phyloP scores from a whole-genome alignment of 2,113 vertebrate genomes.

The Halichoerus grypus region DNA sequence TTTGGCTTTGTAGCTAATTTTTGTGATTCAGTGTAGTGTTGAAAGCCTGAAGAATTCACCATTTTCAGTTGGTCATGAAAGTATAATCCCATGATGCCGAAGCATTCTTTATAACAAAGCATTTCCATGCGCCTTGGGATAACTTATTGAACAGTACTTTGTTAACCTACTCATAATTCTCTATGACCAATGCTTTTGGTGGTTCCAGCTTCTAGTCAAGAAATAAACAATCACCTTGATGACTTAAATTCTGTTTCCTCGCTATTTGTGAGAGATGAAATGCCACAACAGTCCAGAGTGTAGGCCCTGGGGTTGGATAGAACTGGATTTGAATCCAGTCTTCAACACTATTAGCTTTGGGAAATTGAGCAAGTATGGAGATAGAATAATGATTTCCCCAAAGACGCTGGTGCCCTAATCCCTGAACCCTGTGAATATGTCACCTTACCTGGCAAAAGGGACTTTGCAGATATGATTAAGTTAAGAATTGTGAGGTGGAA shows the following conservation, averaged over 20 bases:
- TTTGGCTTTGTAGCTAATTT: constrained; percentile 24
- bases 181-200: background rate
- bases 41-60: background rate
- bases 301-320: background rate
- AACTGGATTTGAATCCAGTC: background rate
- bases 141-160: background rate
- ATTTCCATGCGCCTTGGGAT: background rate
- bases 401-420: no score
- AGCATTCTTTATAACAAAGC: background rate
- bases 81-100: background rate
- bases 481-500: background rate
- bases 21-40: constrained; percentile 5
- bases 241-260: background rate
- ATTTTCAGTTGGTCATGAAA: background rate
- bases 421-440: background rate
- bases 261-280: background rate
- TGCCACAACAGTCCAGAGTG: background rate
- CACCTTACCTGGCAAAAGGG: background rate
- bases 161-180: background rate
- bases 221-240: background rate
- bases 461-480: background rate
- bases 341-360: background rate
- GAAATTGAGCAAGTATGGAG: background rate
- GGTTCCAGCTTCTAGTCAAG: background rate
- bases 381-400: background rate